Evolutionary conservation across 2,113 vertebrate species (phyloP).

Genomic region (Todiramphus saurophagus): DNA sequence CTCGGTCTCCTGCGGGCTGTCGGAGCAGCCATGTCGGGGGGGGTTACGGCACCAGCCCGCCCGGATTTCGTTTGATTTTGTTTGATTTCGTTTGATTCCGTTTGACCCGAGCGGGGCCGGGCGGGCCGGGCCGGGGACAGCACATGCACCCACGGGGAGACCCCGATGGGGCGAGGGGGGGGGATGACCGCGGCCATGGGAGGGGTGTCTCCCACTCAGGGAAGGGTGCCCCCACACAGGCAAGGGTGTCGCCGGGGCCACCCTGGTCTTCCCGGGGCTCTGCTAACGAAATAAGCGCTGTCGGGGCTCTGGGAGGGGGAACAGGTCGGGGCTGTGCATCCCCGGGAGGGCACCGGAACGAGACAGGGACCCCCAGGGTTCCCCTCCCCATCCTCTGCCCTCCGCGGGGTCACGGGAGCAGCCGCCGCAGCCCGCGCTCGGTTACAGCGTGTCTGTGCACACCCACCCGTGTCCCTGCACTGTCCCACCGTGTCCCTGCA

Average conservation of each 20-base stretch:
- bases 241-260: neutral
- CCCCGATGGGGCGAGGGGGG: neutral
- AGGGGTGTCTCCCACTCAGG: neutral
- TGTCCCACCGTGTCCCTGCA: too few species aligned
- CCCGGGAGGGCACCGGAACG: too few species aligned
- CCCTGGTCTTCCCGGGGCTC: too few species aligned
- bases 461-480: neutral
- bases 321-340: rapidly evolving
- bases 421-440: neutral
- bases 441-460: too few species aligned
- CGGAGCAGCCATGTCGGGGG: neutral
- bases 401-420: too few species aligned
- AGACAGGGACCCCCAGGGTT: too few species aligned
- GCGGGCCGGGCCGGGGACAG: neutral
- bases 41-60: rapidly evolving
- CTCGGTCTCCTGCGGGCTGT: rapidly evolving
- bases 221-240: neutral
- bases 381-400: too few species aligned
- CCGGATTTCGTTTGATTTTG: neutral
- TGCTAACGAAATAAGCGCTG: neutral
- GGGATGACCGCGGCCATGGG: rapidly evolving
- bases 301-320: neutral
- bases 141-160: neutral
- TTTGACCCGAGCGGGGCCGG: neutral
- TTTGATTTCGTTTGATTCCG: neutral